phyloP scores from a whole-genome alignment of 1,140 invertebrate genomes.

The Achroia grisella region DNA sequence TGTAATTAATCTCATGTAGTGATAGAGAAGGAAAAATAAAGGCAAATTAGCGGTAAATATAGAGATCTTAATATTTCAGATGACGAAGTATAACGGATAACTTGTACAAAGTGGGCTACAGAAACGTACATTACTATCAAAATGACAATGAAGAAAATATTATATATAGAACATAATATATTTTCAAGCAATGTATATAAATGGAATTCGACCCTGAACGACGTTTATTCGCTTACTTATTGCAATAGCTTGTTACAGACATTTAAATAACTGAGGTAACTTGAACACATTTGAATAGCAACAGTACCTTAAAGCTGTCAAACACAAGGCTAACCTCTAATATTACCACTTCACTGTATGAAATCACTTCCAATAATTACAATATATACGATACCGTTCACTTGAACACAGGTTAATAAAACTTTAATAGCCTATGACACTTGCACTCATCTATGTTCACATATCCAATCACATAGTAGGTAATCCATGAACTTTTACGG shows the following conservation, averaged over 20 bases:
- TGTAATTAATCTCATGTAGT: no score
- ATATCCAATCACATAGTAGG: no score
- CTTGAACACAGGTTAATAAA: conserved; percentile 31
- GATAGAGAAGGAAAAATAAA: no score
- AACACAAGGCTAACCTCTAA: conserved; percentile 43
- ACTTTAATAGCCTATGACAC: conserved; percentile 52
- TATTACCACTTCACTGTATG: conserved; percentile 39
- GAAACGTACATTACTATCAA: no score
- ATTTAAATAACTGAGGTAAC: conserved; percentile 45
- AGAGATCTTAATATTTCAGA: no score
- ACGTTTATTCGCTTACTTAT: conserved; percentile 30
- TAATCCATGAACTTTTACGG: no score
- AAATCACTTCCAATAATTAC: conserved; percentile 38
- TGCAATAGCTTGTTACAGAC: conserved; percentile 32
- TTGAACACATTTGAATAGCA: conserved; percentile 36
- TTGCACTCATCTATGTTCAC: conserved; percentile 27
- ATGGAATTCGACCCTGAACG: conserved; percentile 31
- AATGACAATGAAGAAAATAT: no score
- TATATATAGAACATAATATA: no score
- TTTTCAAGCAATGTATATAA: no score
- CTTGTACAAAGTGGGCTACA: no score
- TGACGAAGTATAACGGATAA: no score
- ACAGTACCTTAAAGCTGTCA: conserved; percentile 20
- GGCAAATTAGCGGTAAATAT: no score
- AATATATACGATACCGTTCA: conserved; percentile 37